phyloP scores from a whole-genome alignment of 1,140 invertebrate genomes.

The Drosophila ercepeae region DNA sequence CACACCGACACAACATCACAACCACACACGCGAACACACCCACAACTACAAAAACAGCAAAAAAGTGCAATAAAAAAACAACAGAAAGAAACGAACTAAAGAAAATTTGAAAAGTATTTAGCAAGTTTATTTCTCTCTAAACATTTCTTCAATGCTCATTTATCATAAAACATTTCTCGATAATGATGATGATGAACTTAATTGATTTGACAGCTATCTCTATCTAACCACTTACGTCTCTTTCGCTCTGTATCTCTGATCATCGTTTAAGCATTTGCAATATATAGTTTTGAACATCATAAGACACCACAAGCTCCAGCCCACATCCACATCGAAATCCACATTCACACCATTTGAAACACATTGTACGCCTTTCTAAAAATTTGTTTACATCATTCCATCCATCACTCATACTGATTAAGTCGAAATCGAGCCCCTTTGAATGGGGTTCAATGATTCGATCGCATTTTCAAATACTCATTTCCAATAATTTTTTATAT shows the following conservation, averaged over 20 bases:
- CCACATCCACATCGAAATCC: conserved; percentile 54
- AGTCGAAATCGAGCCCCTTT: background rate
- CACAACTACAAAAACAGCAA: conserved; percentile 34
- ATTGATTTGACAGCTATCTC: conserved; percentile 22
- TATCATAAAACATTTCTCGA: conserved; percentile 44
- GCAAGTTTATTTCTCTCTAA: conserved; percentile 55
- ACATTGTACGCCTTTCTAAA: conserved; percentile 68
- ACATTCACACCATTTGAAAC: conserved; percentile 46
- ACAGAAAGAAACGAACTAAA: conserved; percentile 27
- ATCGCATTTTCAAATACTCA: conserved; percentile 34
- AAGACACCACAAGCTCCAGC: conserved; percentile 42
- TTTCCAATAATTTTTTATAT: conserved; percentile 60
- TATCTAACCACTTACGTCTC: conserved; percentile 36
- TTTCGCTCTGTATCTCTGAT: conserved; percentile 41
- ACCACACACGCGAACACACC: conserved; percentile 28
- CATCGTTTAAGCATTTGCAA: conserved; percentile 54
- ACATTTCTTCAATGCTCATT: conserved; percentile 34
- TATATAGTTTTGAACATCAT: conserved; percentile 54
- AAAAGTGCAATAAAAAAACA: conserved; percentile 42
- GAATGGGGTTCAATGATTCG: background rate
- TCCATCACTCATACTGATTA: conserved; percentile 7
- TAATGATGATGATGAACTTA: conserved; percentile 26
- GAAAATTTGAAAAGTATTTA: conserved; percentile 39
- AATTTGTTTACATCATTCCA: conserved; percentile 48
- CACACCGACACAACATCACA: conserved; percentile 38